Evolutionary conservation across 2,888 invertebrate genomes (phyloP), one percentile per base, ranked within the genome.

Genomic region (Encarsia formosa): DNA sequence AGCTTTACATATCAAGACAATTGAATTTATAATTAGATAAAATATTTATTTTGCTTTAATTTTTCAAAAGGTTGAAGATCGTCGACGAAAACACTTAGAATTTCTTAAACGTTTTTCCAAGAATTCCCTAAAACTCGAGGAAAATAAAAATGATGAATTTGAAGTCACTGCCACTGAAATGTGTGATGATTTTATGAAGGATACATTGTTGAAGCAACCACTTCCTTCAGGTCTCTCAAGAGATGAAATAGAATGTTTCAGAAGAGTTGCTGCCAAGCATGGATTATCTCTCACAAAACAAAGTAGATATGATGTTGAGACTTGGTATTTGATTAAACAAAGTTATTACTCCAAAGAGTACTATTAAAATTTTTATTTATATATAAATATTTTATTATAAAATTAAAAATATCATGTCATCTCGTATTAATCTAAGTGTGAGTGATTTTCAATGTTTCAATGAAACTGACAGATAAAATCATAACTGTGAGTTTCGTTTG

Each of bases 211-310:
- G 47, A 75, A 78, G 49, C 69, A 80, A 37, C 70, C 74, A 15
- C 64, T 84, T 32, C 82, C 82, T 2, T 67, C 69, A 35, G 74
- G 73, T 13, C 65, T 82, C 3, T 77, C 74, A 61, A 54, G 66
- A 2, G 67, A 67, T 24, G 81, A 81, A 69, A 67, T 77, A 24
- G 69, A 73, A 15, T 78, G 76, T 62, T 67, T 81, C 26, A 76
- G 73, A 62, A 65, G 74, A 49, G 74, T 72, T 26, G 80, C 81
- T 49, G 68, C 75, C 20, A 66, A 66, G 58, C 71, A 76, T 54
- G 79, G 79, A 52, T 66, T 80, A n/a, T 74, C 72, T 58, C 73
- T 77, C 34, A 75, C 66, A 3, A 57, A 49, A 0, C 61, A 62
- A 24, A 24, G 13, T 2, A 60, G 66, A 65, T 63, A 62, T 31